These are phyloP conservation scores for Maccullochella peelii DNA, from an alignment of 2,113 vertebrate species.

Conservation along the genomic window DNA sequence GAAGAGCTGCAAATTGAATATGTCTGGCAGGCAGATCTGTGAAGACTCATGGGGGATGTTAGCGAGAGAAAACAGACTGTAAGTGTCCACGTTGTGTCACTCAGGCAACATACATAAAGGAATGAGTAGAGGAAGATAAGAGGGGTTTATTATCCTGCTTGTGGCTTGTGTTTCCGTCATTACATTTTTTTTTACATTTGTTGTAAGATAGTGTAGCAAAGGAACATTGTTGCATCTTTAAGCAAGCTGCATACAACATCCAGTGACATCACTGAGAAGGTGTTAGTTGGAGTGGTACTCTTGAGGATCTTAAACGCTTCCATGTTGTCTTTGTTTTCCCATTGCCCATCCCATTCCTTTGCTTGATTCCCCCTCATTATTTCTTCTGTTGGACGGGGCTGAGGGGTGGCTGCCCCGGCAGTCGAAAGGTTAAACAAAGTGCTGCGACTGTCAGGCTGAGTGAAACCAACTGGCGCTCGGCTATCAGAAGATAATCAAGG, in stretches of 20 bases:
- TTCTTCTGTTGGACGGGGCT: conserved; percentile 85
- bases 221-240: conserved; percentile 33
- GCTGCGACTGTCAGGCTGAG: conserved; percentile 94
- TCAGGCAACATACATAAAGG: conserved; percentile 72
- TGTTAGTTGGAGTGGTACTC: conserved; percentile 31
- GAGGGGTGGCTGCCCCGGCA: conserved; percentile 84
- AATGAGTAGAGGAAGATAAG: conserved; percentile 74
- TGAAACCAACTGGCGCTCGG: conserved; percentile 93
- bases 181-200: conserved; percentile 23
- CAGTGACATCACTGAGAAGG: conserved; percentile 32
- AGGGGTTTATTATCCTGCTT: conserved; percentile 61
- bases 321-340: conserved; percentile 77
- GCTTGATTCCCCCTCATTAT: conserved; percentile 82
- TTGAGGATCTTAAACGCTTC: conserved; percentile 66
- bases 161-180: conserved; percentile 41
- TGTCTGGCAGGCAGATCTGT: conserved; percentile 82
- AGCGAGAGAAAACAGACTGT: conserved; percentile 71
- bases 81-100: conserved; percentile 78
- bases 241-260: conserved; percentile 24
- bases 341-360: conserved; percentile 71
- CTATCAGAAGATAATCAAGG: conserved; percentile 98
- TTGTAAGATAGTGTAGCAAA: conserved; percentile 43
- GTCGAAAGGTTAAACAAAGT: conserved; percentile 97
- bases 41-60: conserved; percentile 79
- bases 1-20: conserved; percentile 86